A percentile compares a stretch with the other conserved stretches of the same genome.
phyloP scores from a whole-genome alignment of 1,140 invertebrate species.

The Caenorhabditis inopinata region DNA sequence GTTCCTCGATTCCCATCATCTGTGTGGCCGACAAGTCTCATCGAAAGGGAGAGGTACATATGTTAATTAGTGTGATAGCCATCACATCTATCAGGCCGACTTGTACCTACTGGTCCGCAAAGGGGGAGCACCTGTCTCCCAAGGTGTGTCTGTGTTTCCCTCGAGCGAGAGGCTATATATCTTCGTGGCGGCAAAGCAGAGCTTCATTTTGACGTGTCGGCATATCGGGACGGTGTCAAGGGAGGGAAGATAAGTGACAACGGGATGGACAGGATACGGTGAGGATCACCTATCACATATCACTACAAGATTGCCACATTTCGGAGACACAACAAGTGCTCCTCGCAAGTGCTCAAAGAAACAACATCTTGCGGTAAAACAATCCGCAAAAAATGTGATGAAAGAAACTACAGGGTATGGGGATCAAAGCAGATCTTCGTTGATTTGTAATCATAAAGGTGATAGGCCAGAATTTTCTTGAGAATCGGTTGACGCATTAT shows the following conservation, averaged over 20 bases:
- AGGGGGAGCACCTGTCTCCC: neutral
- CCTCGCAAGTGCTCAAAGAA: neutral
- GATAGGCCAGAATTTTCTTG: too few relatives aligned
- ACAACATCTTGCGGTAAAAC: constrained; percentile 15
- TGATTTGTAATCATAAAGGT: too few relatives aligned
- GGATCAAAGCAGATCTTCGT: neutral
- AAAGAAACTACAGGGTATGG: neutral
- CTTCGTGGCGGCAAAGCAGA: neutral
- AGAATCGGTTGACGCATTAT: too few relatives aligned
- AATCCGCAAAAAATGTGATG: neutral
- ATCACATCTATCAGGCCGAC: constrained; percentile 24
- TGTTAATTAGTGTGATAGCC: constrained; percentile 29
- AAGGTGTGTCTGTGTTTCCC: neutral
- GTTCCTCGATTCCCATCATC: neutral
- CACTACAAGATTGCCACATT: constrained; percentile 3
- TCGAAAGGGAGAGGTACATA: neutral
- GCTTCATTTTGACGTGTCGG: neutral
- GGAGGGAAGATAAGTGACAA: constrained; percentile 12
- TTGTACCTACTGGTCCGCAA: neutral
- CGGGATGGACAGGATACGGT: neutral
- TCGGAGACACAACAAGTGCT: neutral
- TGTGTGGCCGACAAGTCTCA: too few relatives aligned
- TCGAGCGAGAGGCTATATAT: neutral
- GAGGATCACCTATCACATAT: neutral
- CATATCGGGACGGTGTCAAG: neutral